Conservation (phyloP, 2,113 vertebrate species). For the Hippocampus barbouri region DNA sequence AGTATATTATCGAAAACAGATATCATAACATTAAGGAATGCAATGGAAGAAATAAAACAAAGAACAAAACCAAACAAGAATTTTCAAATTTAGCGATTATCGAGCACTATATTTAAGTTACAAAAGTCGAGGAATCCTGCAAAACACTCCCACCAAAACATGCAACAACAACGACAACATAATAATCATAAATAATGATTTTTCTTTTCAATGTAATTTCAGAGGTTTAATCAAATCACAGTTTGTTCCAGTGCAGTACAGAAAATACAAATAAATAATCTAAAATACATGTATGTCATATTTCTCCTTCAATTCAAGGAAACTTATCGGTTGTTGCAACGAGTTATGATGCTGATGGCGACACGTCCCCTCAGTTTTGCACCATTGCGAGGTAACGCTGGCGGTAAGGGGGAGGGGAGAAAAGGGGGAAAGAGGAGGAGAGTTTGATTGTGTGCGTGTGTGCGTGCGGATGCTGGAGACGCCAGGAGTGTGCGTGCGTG, state of each 20-base stretch:
- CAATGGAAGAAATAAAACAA: background rate
- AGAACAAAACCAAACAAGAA: no score
- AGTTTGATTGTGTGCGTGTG: slow-evolving; percentile 42
- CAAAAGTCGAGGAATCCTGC: background rate
- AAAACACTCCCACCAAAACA: background rate
- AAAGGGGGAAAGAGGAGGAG: slow-evolving; percentile 45
- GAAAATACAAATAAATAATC: no score
- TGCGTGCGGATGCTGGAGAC: slow-evolving; percentile 46
- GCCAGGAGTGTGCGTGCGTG: slow-evolving; percentile 30
- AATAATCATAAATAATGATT: no score
- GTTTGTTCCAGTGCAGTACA: no score
- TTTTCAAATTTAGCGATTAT: background rate
- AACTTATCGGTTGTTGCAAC: background rate
- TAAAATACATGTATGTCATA: background rate
- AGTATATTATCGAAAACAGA: no score
- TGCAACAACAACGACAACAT: no score
- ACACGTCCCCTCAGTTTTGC: background rate
- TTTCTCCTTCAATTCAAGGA: background rate
- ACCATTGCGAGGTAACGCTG: slow-evolving; percentile 52
- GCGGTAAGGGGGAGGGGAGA: slow-evolving; percentile 63
- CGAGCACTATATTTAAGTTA: background rate
- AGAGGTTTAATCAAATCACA: no score
- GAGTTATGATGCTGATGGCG: background rate
- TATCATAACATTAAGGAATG: no score
- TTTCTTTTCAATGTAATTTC: no score